Evolutionary conservation across 2,888 invertebrate genomes (phyloP).

Genomic region (Dermolepida albohirtum): DNA sequence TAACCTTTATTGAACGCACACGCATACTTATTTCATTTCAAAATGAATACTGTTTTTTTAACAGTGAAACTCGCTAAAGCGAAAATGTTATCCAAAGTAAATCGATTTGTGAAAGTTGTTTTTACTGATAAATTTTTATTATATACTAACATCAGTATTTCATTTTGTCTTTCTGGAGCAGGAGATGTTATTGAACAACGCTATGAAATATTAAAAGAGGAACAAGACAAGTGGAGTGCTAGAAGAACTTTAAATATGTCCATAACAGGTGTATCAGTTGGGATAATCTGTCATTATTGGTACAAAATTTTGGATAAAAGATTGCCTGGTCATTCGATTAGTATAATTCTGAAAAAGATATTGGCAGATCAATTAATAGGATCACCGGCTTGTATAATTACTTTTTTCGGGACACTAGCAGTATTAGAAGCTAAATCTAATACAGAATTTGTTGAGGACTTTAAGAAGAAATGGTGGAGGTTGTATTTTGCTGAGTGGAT

Average conservation of each 20-base stretch:
- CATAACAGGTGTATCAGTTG: slow-evolving; percentile 80
- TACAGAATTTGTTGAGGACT: slow-evolving; percentile 74
- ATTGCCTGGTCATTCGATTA: slow-evolving; percentile 76
- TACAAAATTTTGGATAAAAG: slow-evolving; percentile 80
- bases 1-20: no score
- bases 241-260: slow-evolving; percentile 81
- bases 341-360: slow-evolving; percentile 80
- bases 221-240: slow-evolving; percentile 70
- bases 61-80: slow-evolving; percentile 24
- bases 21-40: not conserved
- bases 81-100: slow-evolving; percentile 30
- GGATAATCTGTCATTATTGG: slow-evolving; percentile 88
- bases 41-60: slow-evolving; percentile 29
- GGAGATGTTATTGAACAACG: slow-evolving; percentile 87
- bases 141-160: slow-evolving; percentile 84
- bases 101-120: slow-evolving; percentile 62
- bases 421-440: slow-evolving; percentile 75
- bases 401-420: slow-evolving; percentile 82
- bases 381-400: slow-evolving; percentile 82
- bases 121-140: slow-evolving; percentile 77
- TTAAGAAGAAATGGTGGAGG: slow-evolving; percentile 78
- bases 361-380: slow-evolving; percentile 85
- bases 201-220: slow-evolving; percentile 74
- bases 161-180: slow-evolving; percentile 77
- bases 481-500: slow-evolving; percentile 90